These are phyloP conservation scores for Falco biarmicus DNA, from an alignment of 2,797 vertebrate species.

Conservation along the genomic window DNA sequence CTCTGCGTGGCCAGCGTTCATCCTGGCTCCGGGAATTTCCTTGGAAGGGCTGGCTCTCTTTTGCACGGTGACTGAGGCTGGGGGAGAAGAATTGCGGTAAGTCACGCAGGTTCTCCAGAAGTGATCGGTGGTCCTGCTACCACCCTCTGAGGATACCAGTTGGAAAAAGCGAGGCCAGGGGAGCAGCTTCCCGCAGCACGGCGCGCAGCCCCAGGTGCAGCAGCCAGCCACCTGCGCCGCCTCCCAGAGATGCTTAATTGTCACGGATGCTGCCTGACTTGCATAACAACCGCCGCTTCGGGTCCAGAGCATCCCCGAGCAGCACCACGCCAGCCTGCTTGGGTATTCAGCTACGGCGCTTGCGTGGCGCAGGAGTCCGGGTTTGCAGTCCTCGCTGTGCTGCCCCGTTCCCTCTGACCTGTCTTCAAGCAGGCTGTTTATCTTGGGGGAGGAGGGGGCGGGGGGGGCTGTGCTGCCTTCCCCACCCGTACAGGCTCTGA, in stretches of 20 bases:
- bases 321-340: neutral
- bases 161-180: fast-evolving
- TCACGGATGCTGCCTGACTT: constrained; percentile 22
- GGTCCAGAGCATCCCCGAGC: neutral
- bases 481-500: fast-evolving
- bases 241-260: neutral
- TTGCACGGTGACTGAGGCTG: fast-evolving
- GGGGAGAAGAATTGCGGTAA: fast-evolving
- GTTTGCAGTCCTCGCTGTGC: fast-evolving
- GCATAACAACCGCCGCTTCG: neutral
- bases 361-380: fast-evolving
- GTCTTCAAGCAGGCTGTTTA: fast-evolving
- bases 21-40: neutral
- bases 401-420: neutral
- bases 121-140: fast-evolving
- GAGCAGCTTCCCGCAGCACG: neutral
- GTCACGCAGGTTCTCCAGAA: fast-evolving
- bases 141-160: fast-evolving
- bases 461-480: neutral
- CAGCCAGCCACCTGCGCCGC: constrained; percentile 39
- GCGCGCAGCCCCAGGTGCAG: constrained; percentile 40
- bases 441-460: neutral
- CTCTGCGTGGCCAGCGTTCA: fast-evolving
- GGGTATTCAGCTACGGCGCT: fast-evolving
- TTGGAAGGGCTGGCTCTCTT: neutral